phyloP scores from a whole-genome alignment of 2,797 vertebrate genomes.

The Poecilia picta region DNA sequence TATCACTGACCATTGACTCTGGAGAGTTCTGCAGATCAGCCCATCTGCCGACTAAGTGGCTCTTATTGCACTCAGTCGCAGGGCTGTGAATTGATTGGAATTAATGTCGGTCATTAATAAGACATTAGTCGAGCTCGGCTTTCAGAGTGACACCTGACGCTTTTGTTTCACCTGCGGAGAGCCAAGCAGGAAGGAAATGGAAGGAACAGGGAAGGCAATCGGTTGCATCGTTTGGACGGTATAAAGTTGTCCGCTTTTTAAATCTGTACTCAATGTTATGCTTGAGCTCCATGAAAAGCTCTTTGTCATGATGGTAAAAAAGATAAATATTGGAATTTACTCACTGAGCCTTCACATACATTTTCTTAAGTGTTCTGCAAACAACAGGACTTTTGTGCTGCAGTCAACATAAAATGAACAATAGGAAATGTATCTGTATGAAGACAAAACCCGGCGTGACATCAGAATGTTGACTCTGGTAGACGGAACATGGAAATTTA shows the following conservation, averaged over 20 bases:
- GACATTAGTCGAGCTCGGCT: slow-evolving; percentile 72
- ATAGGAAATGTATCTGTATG: slow-evolving; percentile 21
- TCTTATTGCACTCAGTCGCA: slow-evolving; percentile 67
- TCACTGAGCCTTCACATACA: slow-evolving; percentile 15
- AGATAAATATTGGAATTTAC: slow-evolving; percentile 29
- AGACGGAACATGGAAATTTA: slow-evolving; percentile 37
- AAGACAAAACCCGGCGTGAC: slow-evolving; percentile 32
- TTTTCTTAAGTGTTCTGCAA: slow-evolving; percentile 42
- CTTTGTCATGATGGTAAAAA: not conserved
- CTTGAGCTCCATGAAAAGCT: not conserved
- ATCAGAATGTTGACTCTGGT: slow-evolving; percentile 57
- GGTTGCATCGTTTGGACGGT: slow-evolving; percentile 27
- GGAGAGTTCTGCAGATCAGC: slow-evolving; percentile 54
- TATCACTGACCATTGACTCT: slow-evolving; percentile 52
- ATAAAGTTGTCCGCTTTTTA: slow-evolving; percentile 2
- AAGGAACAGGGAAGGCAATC: slow-evolving; percentile 41
- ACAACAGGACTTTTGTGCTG: slow-evolving; percentile 46
- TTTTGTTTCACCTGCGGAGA: slow-evolving; percentile 64
- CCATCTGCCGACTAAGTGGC: slow-evolving; percentile 69
- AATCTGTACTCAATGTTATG: slow-evolving; percentile 2
- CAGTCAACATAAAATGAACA: slow-evolving; percentile 23
- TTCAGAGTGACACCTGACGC: slow-evolving; percentile 74
- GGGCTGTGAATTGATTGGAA: slow-evolving; percentile 71
- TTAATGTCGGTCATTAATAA: slow-evolving; percentile 83
- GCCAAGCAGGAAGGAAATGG: slow-evolving; percentile 61